Conservation (phyloP, 1,140 invertebrate species). For the Steinernema feltiae region DNA sequence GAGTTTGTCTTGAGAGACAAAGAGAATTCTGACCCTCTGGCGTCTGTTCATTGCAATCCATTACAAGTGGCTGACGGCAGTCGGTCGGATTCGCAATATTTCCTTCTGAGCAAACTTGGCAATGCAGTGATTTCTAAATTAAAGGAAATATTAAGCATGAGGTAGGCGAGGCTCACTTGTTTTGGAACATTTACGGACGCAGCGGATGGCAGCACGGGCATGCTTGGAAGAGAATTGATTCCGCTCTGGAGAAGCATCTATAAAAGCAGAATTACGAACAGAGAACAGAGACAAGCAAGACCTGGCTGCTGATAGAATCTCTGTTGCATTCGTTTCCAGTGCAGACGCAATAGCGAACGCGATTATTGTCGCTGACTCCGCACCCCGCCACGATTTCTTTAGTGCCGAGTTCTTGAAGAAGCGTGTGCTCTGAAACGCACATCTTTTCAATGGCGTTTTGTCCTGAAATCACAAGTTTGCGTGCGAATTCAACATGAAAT, state of each 20-base stretch:
- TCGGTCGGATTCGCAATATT: neutral
- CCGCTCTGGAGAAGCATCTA: neutral
- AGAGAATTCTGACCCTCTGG: neutral
- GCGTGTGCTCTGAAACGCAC: constrained; percentile 38
- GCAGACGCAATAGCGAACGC: constrained; percentile 39
- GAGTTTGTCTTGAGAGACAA: neutral
- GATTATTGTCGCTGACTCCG: constrained; percentile 23
- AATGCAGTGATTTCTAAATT: constrained; percentile 8
- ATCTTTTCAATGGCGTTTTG: constrained; percentile 45
- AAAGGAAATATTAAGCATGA: neutral
- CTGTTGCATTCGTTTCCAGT: constrained; percentile 38
- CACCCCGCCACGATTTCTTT: constrained; percentile 32
- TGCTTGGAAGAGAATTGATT: neutral
- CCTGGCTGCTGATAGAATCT: constrained; percentile 36
- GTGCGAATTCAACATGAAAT: neutral
- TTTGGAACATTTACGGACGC: neutral
- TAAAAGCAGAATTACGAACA: too few relatives aligned
- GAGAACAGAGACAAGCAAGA: too few relatives aligned
- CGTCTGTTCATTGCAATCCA: neutral
- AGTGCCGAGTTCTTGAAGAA: constrained; percentile 31
- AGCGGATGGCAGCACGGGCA: neutral
- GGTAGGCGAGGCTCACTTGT: neutral
- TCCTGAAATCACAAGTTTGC: constrained; percentile 28
- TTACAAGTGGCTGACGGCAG: neutral
- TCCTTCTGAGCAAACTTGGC: neutral